phyloP scores from a whole-genome alignment of 2,797 vertebrate genomes.

The Euphonia xanthogaster region DNA sequence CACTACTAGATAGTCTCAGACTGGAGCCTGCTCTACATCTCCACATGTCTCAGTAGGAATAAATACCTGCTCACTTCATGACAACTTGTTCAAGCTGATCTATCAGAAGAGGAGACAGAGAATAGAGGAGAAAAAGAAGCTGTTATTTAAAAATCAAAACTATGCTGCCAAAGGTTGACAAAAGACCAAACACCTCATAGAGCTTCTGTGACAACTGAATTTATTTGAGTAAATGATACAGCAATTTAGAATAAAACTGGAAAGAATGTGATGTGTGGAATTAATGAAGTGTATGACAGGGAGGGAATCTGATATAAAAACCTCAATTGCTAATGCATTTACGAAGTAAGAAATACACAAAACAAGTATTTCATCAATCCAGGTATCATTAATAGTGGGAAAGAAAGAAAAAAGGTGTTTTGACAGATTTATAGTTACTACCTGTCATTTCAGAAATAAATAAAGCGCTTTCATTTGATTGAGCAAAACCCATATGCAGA shows the following conservation, averaged over 20 bases:
- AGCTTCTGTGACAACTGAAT: conserved; percentile 27
- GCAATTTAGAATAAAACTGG: conserved; percentile 23
- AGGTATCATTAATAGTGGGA: not conserved
- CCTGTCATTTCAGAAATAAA: not conserved
- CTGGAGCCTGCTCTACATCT: not conserved
- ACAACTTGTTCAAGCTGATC: not conserved
- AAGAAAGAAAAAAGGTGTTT: not conserved
- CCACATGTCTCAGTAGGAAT: not conserved
- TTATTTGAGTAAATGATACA: conserved; percentile 28
- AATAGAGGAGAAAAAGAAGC: not conserved
- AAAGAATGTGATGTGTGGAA: not conserved
- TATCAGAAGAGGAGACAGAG: not conserved
- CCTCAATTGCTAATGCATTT: not conserved
- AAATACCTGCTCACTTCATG: not conserved
- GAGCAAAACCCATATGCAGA: not conserved
- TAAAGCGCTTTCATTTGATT: not conserved
- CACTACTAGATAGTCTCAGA: not conserved
- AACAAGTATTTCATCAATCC: not conserved
- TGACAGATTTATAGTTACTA: not conserved
- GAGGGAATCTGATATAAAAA: not conserved
- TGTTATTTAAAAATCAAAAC: conserved; percentile 19
- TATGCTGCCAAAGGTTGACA: not conserved
- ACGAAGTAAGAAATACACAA: not conserved
- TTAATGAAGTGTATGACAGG: conserved; percentile 19
- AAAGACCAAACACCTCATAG: not conserved